Conservation (phyloP, 2,797 vertebrate genomes). For the Cossypha dichroa region DNA sequence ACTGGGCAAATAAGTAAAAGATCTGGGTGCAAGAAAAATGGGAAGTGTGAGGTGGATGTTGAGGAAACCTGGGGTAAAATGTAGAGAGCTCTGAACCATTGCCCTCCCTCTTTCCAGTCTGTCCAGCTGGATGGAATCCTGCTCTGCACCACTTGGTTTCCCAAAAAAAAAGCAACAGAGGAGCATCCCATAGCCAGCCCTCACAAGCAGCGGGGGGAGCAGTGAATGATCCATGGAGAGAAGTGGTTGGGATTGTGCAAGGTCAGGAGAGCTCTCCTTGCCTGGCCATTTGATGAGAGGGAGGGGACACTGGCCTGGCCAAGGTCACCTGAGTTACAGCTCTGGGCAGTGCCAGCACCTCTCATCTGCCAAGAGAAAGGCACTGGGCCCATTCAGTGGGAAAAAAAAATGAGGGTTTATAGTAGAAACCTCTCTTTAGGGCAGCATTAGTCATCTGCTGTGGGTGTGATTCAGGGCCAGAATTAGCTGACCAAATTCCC, state of each 20-base stretch:
- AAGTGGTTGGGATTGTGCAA: not conserved
- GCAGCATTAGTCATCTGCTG: constrained; percentile 44
- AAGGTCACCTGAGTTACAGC: not conserved
- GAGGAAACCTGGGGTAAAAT: not conserved
- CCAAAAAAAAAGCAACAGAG: not conserved
- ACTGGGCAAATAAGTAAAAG: not conserved
- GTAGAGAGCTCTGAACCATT: accelerated
- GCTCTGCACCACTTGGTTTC: not conserved
- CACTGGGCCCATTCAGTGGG: not conserved
- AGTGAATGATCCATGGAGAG: not conserved
- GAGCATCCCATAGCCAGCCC: not conserved
- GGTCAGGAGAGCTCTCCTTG: not conserved
- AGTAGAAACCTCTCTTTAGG: constrained; percentile 10
- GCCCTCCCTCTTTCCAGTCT: not conserved
- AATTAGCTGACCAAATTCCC: constrained; percentile 59
- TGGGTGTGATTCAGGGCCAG: constrained; percentile 47
- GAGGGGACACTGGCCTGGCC: not conserved
- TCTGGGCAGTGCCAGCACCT: not conserved
- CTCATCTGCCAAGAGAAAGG: not conserved
- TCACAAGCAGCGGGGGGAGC: not conserved
- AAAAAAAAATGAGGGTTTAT: not conserved
- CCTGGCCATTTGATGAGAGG: not conserved
- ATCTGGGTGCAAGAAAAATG: not conserved
- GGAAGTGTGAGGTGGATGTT: accelerated
- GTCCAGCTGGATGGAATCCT: not conserved